phyloP scores from a whole-genome alignment of 2,888 invertebrate genomes.

The Pollenia griseotomentosa region DNA sequence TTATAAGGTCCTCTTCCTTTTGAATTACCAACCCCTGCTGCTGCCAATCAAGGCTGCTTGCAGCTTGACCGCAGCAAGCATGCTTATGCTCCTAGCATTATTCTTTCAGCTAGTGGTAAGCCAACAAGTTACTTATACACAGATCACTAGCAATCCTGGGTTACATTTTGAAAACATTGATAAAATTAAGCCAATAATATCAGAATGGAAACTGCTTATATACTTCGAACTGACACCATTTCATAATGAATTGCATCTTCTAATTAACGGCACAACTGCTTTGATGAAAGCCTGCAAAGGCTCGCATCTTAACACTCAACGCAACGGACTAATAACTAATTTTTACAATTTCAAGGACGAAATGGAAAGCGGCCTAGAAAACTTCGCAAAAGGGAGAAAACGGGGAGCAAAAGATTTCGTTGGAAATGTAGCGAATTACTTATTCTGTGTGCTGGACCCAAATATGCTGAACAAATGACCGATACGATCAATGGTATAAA shows the following conservation, averaged over 20 bases:
- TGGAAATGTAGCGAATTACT: constrained; percentile 11
- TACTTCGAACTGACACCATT: not conserved
- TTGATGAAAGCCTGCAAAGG: not conserved
- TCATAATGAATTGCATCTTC: too few species aligned
- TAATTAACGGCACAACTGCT: not conserved
- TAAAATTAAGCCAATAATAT: not conserved
- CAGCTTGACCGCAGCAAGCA: not conserved
- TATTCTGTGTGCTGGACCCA: not conserved
- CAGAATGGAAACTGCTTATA: not conserved
- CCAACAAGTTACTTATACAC: not conserved
- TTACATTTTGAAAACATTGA: constrained; percentile 4
- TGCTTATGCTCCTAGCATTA: not conserved
- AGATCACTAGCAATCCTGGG: not conserved
- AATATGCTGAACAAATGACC: constrained; percentile 6
- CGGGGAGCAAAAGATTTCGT: not conserved
- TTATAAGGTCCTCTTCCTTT: constrained; percentile 5
- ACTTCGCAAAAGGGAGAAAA: not conserved
- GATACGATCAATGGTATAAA: not conserved
- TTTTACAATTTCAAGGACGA: constrained; percentile 2
- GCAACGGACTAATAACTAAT: not conserved
- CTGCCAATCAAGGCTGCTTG: not conserved
- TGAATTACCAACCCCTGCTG: not conserved
- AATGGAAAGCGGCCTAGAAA: constrained; percentile 1
- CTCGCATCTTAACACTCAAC: not conserved
- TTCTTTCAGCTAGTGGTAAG: not conserved